A percentile compares a stretch with the other conserved stretches of the same genome.
These are phyloP conservation scores for Cyrtodaria siliqua DNA, from an alignment of 2,888 invertebrate species.

Conservation along the genomic window DNA sequence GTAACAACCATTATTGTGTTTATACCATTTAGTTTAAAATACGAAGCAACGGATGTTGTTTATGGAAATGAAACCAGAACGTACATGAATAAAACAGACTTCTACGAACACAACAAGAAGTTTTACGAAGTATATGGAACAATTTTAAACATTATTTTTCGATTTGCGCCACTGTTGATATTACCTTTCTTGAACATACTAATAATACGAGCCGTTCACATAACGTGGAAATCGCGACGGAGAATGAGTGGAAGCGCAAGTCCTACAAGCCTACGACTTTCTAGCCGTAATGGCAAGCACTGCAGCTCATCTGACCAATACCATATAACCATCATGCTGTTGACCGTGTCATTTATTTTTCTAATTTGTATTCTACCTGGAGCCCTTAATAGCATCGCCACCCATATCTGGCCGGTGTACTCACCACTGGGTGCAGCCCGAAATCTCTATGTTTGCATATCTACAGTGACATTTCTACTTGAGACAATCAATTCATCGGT, in stretches of 20 bases:
- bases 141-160: slow-evolving; percentile 74
- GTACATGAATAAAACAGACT: slow-evolving; percentile 63
- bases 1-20: slow-evolving; percentile 73
- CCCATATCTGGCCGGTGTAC: slow-evolving; percentile 69
- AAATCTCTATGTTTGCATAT: slow-evolving; percentile 70
- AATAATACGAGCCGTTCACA: slow-evolving; percentile 71
- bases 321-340: slow-evolving; percentile 77
- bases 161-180: slow-evolving; percentile 74
- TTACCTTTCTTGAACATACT: slow-evolving; percentile 72
- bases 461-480: slow-evolving; percentile 73
- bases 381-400: slow-evolving; percentile 75
- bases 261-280: slow-evolving; percentile 33
- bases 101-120: slow-evolving; percentile 67
- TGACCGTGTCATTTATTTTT: slow-evolving; percentile 77
- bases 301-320: slow-evolving; percentile 67
- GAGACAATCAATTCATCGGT: slow-evolving; percentile 80
- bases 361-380: slow-evolving; percentile 79
- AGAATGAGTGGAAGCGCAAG: slow-evolving; percentile 43
- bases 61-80: slow-evolving; percentile 60
- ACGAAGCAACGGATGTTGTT: slow-evolving; percentile 50
- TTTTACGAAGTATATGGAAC: slow-evolving; percentile 75
- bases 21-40: slow-evolving; percentile 77
- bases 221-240: slow-evolving; percentile 65
- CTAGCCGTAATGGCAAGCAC: slow-evolving; percentile 44
- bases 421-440: slow-evolving; percentile 62